Conservation (phyloP, 2,888 invertebrate genomes). For the Oxycera nigricornis region DNA sequence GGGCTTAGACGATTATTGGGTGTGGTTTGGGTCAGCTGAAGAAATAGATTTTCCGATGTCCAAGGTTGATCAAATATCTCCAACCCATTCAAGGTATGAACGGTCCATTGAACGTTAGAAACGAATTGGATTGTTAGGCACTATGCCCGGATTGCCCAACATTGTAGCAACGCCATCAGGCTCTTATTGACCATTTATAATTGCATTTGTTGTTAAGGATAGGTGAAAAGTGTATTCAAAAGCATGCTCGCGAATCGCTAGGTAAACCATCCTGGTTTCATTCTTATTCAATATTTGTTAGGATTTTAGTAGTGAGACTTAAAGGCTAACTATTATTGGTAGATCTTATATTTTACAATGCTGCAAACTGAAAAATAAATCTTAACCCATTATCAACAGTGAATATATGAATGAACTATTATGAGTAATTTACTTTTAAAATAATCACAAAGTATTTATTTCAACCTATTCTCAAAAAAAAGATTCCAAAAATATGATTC, state of each 20-base stretch:
- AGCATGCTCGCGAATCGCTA: no score
- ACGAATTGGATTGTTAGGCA: slow-evolving; percentile 41
- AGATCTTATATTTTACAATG: no score
- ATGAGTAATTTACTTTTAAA: background rate
- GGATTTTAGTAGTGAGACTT: no score
- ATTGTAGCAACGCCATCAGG: slow-evolving; percentile 12
- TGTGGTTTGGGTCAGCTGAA: slow-evolving; percentile 44
- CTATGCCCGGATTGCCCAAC: slow-evolving; percentile 41
- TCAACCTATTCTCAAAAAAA: background rate
- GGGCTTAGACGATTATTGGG: slow-evolving; percentile 28
- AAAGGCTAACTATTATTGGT: no score
- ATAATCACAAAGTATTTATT: background rate
- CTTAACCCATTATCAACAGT: background rate
- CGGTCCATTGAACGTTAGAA: slow-evolving; percentile 44
- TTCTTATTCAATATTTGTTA: no score
- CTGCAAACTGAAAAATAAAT: background rate
- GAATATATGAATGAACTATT: background rate
- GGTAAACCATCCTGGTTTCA: no score
- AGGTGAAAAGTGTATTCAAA: no score
- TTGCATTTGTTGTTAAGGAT: no score
- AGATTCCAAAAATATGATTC: background rate
- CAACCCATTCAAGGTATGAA: slow-evolving; percentile 39
- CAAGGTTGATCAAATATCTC: slow-evolving; percentile 46
- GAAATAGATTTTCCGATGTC: slow-evolving; percentile 46
- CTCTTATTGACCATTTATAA: slow-evolving; percentile 8